Evolutionary conservation across 2,888 invertebrate genomes (phyloP), one percentile per base, ranked within the genome.

Genomic region (Coenonympha glycerion): DNA sequence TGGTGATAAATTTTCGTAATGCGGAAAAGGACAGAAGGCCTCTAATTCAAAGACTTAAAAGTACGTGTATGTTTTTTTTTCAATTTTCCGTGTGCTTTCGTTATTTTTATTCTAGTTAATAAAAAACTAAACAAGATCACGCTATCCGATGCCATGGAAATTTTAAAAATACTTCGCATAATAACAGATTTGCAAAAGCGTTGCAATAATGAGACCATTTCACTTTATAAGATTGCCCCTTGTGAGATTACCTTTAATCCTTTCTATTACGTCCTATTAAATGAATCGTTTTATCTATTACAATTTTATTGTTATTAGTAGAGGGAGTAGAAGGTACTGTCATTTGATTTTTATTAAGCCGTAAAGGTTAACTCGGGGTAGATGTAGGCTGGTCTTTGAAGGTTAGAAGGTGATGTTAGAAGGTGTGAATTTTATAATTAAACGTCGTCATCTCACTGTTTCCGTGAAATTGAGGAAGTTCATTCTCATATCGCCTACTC

Each of bases 181-280:
- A 45, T 22, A 28, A 33, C 22, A 40, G 41, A 33, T 34, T 46
- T 37, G 24, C 33, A 21, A 31, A 36, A 53, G 49, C 49, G 59
- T 58, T 61, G 60, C 56, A 49, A 56, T 62, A 61, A 59, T 54
- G 47, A 57, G 61, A 60, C 60, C 49, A 36, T 42, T 49, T 56
- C 56, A 46, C 44, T 44, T 33, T 49, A 36, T 28, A 42, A 42
- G 49, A 49, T 49, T 47, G 46, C 46, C 36, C 11, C 28, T 22
- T 15, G 42, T 34, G 31, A 15, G 36, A 36, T 34, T 24, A 33
- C 36, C 42, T 49, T 41, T 48, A 48, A 48, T 48, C 48, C 41
- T 22, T 24, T 42, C 40, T 28, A 49, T 45, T 45, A 45, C 33
- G 34, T 34, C 30, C 31, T 33, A 33, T 45, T 45, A 34, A 34